Conservation (phyloP, 2,888 invertebrate genomes). For the Cynaeus angustus region DNA sequence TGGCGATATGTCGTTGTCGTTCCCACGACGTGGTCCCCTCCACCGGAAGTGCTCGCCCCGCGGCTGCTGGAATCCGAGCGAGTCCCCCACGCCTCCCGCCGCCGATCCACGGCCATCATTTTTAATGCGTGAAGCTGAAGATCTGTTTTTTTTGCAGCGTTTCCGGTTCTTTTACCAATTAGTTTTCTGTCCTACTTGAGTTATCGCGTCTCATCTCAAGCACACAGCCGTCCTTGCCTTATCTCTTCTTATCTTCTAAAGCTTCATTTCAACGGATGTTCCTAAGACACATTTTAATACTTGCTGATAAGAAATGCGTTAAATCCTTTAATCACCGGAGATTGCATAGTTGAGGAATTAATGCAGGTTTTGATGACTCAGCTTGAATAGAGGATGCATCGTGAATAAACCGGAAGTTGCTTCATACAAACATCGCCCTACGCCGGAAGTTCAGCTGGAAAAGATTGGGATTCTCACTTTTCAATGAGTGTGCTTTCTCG, state of each 20-base stretch:
- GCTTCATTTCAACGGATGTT: constrained; percentile 40
- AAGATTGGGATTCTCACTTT: no score
- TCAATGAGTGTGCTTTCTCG: no score
- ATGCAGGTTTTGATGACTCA: constrained; percentile 35
- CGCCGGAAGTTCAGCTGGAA: constrained; percentile 57
- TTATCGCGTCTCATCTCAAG: constrained; percentile 48
- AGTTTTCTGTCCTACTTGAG: constrained; percentile 62
- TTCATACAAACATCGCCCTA: constrained; percentile 64
- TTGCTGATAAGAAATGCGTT: constrained; percentile 25
- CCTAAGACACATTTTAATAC: constrained; percentile 28
- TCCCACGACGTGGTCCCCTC: constrained; percentile 66
- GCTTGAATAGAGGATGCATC: constrained; percentile 57
- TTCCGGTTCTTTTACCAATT: constrained; percentile 68
- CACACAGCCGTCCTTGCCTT: constrained; percentile 49
- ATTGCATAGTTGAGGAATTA: constrained; percentile 30
- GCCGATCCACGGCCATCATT: constrained; percentile 52
- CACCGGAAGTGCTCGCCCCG: constrained; percentile 67
- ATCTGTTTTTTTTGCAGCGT: constrained; percentile 63
- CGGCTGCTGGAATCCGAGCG: constrained; percentile 62
- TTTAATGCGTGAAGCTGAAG: constrained; percentile 62
- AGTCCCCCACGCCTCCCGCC: constrained; percentile 53
- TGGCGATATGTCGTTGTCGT: constrained; percentile 54
- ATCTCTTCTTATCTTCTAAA: constrained; percentile 31
- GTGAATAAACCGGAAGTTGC: constrained; percentile 67
- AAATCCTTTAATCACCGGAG: constrained; percentile 40